A percentile compares a stretch with the other conserved stretches of the same genome.
phyloP scores from a whole-genome alignment of 1,140 invertebrate genomes.

The Drosophila tsacasi region DNA sequence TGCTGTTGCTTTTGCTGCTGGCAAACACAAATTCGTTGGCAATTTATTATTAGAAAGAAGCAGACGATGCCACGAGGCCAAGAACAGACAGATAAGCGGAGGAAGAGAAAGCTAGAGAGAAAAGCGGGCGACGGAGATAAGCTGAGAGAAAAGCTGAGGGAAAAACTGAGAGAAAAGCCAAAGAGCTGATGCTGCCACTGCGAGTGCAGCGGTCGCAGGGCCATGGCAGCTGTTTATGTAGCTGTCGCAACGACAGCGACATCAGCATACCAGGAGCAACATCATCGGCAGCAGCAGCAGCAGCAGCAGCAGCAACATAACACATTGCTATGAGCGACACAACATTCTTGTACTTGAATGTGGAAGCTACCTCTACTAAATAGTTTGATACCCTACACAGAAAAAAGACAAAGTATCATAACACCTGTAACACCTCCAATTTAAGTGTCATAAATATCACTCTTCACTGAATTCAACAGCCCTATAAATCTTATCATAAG shows the following conservation, averaged over 20 bases:
- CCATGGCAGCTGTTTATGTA: conserved; percentile 54
- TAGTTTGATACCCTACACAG: not conserved
- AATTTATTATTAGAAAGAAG: conserved; percentile 81
- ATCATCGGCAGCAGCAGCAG: not conserved
- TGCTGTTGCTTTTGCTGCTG: conserved; percentile 37
- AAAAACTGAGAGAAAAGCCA: too few species aligned
- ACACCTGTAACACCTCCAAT: not conserved
- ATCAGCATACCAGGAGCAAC: conserved; percentile 21
- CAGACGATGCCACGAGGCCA: conserved; percentile 60
- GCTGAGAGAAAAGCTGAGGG: conserved; percentile 1
- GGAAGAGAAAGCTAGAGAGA: not conserved
- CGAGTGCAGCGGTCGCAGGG: conserved; percentile 33
- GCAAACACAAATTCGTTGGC: conserved; percentile 77
- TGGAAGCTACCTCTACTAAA: not conserved
- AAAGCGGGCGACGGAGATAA: not conserved
- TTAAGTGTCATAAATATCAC: too few species aligned
- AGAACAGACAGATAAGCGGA: conserved; percentile 5
- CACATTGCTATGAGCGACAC: not conserved
- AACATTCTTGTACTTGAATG: conserved; percentile 8
- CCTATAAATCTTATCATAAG: too few species aligned
- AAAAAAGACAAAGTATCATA: not conserved
- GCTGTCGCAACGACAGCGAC: conserved; percentile 47
- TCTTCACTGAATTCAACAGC: too few species aligned
- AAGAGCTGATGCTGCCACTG: not conserved
- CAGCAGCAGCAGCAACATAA: not conserved